Percentiles rank a stretch among this genome's conserved stretches.
These are phyloP conservation scores for Tachysurus fulvidraco DNA, from an alignment of 2,113 vertebrate genomes.

Conservation along the genomic window DNA sequence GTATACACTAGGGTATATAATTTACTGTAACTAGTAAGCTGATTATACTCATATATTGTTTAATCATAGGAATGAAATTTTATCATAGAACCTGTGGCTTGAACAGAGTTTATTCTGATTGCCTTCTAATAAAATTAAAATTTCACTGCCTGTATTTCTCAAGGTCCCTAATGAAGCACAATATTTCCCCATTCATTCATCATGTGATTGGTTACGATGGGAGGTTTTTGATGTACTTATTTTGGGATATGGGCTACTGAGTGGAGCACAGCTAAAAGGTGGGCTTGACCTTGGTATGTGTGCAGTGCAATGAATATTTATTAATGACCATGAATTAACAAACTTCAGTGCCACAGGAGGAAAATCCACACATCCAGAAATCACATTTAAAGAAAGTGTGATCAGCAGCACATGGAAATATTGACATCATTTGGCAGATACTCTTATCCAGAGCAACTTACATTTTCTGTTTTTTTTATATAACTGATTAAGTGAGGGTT, in stretches of 20 bases:
- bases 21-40: background rate
- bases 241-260: constrained; percentile 55
- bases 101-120: background rate
- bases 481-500: too few relatives aligned
- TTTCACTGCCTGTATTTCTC: constrained; percentile 32
- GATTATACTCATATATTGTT: background rate
- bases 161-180: constrained; percentile 23
- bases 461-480: too few relatives aligned
- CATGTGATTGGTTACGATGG: constrained; percentile 48
- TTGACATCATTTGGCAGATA: too few relatives aligned
- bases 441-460: too few relatives aligned
- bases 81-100: background rate
- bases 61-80: background rate
- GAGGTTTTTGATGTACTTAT: constrained; percentile 61
- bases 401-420: constrained; percentile 46
- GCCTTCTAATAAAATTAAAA: constrained; percentile 13
- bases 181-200: constrained; percentile 41
- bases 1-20: background rate
- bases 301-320: constrained; percentile 53
- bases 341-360: constrained; percentile 55
- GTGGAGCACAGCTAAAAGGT: constrained; percentile 24
- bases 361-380: constrained; percentile 55
- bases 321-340: constrained; percentile 47
- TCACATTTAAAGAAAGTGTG: background rate
- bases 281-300: constrained; percentile 48